Percentiles rank a stretch among this genome's conserved stretches.
phyloP scores from a whole-genome alignment of 53 echinoderm and acorn worm species.

The Apostichopus leukothele region DNA sequence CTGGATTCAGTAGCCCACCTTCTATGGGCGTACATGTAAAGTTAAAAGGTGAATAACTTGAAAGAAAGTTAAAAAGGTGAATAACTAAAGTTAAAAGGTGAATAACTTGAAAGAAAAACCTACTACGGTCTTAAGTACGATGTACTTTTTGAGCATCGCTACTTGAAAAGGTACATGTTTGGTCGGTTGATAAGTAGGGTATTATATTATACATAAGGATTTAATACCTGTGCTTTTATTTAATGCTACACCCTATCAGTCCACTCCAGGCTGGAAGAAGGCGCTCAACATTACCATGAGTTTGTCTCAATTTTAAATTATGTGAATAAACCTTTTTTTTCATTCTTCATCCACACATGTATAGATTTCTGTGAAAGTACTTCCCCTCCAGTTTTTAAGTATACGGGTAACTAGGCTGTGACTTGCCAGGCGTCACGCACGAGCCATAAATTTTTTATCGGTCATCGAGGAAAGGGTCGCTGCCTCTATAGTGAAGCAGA shows the following conservation, averaged over 20 bases:
- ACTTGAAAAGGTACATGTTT: too few species aligned
- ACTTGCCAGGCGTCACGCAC: slow-evolving; percentile 29
- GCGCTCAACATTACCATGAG: neutral
- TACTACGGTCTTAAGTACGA: too few species aligned
- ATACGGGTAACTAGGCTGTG: neutral
- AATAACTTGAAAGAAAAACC: too few species aligned
- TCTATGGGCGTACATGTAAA: too few species aligned
- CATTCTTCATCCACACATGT: neutral
- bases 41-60: too few species aligned
- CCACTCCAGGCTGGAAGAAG: neutral
- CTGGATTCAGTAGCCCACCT: neutral
- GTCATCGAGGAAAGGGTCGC: slow-evolving; percentile 39
- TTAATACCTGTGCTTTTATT: too few species aligned
- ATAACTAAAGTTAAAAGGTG: too few species aligned
- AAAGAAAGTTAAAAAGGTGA: too few species aligned
- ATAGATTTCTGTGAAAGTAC: neutral
- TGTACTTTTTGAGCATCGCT: too few species aligned
- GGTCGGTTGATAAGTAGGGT: too few species aligned
- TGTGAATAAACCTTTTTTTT: neutral
- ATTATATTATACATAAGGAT: too few species aligned
- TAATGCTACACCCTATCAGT: too few species aligned
- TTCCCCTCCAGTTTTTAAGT: neutral
- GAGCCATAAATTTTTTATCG: slow-evolving; percentile 34
- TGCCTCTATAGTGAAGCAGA: neutral
- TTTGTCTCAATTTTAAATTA: neutral